Evolutionary conservation across 2,797 vertebrate genomes (phyloP), one percentile per base, ranked within the genome.

Genomic region (Neosalanx taihuensis): DNA sequence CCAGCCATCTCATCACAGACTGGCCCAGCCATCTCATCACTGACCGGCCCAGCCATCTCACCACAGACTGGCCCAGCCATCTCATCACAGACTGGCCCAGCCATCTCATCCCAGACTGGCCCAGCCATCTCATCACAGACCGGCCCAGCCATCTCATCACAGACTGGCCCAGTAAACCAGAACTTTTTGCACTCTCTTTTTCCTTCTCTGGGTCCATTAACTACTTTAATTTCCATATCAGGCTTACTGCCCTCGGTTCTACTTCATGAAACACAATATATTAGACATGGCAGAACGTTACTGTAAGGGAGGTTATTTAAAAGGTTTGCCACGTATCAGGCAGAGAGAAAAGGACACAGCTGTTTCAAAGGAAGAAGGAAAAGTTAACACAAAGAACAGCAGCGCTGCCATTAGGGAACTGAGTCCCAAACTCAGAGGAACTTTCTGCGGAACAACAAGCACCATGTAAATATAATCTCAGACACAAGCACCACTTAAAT

Each of bases 201-300:
- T 46, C 41, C 41, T 46, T 46, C 41, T 46, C 41, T 46, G 41
- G 41, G 41, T 9, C 41, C 41, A 46, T 46, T 46, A 33, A 74
- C 83, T 88, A 90, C 85, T 82, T 90, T 83, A 90, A 86, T 87
- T 85, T 86, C 78, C 86, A 89, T 89, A 90, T 90, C 88, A 85
- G 81, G 51, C 74, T 76, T 71, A 61, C 61, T 13, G 26, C 61
- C 29, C 17, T 30, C 17, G 79, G 72, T 72, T 84, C 79, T 72
- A 72, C 31, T 76, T 76, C 79, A 70, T 77, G 65, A 83, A 84
- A 86, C 83, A 77, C 76, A 76, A 80, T 79, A 69, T 73, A 64
- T 69, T 74, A 72, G 71, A 64, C 78, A 80, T 71, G 74, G 71
- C 67, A 49, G 67, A 71, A 75, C 75, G 86, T 87, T 86, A 80